Evolutionary conservation across 2,888 invertebrate species (phyloP), one percentile per base, ranked within the genome.

Genomic region (Tipula vernalis): DNA sequence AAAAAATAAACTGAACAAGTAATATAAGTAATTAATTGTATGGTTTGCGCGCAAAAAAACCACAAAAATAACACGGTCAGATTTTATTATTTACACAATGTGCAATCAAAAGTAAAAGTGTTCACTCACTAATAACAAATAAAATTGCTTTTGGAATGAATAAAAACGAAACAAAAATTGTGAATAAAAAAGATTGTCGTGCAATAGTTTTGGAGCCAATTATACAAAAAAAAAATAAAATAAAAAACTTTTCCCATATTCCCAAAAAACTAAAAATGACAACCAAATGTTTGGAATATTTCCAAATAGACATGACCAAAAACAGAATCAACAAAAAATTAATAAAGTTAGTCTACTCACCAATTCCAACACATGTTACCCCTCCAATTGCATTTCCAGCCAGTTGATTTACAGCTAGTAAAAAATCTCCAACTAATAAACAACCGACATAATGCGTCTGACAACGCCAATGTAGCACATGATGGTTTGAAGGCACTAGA

Each of bases 401-500:
- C 87, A 96, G 93, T 92, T 96, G 96, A 89, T 95, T 95, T 90
- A 94, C 94, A 88, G 96, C 96, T 90, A 97, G 93, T 90, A 96
- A 93, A 88, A 96, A 93, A 92, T 97, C 96, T 88, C 96, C 97
- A 89, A 96, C 92, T 91, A 97, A 94, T 88, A 97, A 94, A 90
- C 96, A 96, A 88, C 95, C 95, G 89, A 97, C 96, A 91, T 97
- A 96, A 92, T 96, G 95, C 88, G 96, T 96, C 92, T 97, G 97
- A 91, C 97, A 97, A 89, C 96, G 94, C 96, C 97, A 97, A 92
- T 97, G 97, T 89, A 97, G 93, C 88, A 96, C 96, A 92, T 96
- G 97, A 92, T 96, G 95, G 89, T 96, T 95, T 88, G 96, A 95
- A 86, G 96, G 96, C 90, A 96, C 93, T 89, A 96, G 93, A 89